phyloP scores from a whole-genome alignment of 2,113 vertebrate species.

The Menidia beryllina region DNA sequence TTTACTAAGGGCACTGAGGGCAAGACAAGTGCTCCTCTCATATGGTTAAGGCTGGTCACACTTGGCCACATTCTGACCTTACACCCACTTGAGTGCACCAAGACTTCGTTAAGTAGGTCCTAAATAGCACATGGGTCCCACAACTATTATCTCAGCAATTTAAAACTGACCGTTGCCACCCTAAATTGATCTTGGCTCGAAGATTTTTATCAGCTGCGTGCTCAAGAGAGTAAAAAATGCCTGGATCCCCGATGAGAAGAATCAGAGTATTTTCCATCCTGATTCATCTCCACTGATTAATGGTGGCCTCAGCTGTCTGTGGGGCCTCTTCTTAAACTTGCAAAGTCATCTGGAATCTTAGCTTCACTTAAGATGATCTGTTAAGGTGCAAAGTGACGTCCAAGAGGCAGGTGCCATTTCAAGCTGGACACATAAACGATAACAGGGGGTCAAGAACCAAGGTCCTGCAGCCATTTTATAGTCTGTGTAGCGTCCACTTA shows the following conservation, averaged over 20 bases:
- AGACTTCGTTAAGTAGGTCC: constrained; percentile 54
- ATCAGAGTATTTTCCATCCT: constrained; percentile 3
- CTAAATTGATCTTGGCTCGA: constrained; percentile 36
- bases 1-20: constrained; percentile 42
- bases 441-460: background rate
- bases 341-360: constrained; percentile 38
- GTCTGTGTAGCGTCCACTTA: background rate
- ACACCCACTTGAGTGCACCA: constrained; percentile 30
- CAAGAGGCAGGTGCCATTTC: constrained; percentile 11
- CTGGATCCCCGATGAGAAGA: constrained; percentile 38
- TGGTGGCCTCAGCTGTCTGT: constrained; percentile 55
- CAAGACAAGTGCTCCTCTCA: constrained; percentile 67
- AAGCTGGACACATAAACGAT: background rate
- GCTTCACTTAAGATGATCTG: background rate
- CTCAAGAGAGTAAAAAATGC: constrained; percentile 40
- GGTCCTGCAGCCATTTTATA: background rate
- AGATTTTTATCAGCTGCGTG: constrained; percentile 49
- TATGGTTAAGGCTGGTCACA: constrained; percentile 68
- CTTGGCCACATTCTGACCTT: constrained; percentile 67
- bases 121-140: constrained; percentile 46
- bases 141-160: constrained; percentile 57
- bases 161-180: constrained; percentile 31
- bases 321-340: constrained; percentile 17
- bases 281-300: constrained; percentile 24
- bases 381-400: background rate